These are phyloP conservation scores for Rhingia rostrata DNA, from an alignment of 2,888 invertebrate species.

Conservation along the genomic window DNA sequence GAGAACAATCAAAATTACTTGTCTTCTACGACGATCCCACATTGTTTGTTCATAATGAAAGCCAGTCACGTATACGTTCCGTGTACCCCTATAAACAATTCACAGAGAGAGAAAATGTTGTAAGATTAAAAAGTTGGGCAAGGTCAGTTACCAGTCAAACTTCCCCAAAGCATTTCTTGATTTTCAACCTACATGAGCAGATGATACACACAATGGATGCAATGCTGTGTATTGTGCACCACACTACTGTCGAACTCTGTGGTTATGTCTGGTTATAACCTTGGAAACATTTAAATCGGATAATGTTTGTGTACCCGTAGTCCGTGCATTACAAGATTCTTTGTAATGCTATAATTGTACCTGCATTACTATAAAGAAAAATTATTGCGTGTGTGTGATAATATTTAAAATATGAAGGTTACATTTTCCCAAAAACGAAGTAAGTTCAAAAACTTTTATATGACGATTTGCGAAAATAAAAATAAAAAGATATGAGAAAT, in stretches of 20 bases:
- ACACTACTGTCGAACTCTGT: slow-evolving; percentile 34
- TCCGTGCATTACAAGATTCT: too few species aligned
- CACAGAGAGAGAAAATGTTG: slow-evolving; percentile 39
- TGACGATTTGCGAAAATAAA: too few species aligned
- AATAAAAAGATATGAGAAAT: too few species aligned
- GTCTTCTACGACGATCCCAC: slow-evolving; percentile 58
- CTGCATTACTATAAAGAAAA: too few species aligned
- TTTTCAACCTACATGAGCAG: slow-evolving; percentile 35
- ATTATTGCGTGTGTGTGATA: too few species aligned
- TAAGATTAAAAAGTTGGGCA: slow-evolving; percentile 67
- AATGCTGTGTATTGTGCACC: slow-evolving; percentile 2
- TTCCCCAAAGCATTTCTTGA: slow-evolving; percentile 14
- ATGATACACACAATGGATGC: slow-evolving; percentile 14
- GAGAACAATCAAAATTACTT: slow-evolving; percentile 63
- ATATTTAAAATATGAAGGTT: too few species aligned
- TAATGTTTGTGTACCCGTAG: neutral
- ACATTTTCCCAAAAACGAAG: too few species aligned
- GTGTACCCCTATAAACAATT: slow-evolving; percentile 50
- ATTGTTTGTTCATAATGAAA: slow-evolving; percentile 63
- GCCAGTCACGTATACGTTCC: slow-evolving; percentile 63
- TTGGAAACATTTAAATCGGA: slow-evolving; percentile 6
- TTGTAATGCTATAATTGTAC: too few species aligned
- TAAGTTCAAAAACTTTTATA: too few species aligned
- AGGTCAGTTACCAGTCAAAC: slow-evolving; percentile 66
- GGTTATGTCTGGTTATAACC: slow-evolving; percentile 6